Evolutionary conservation across 2,797 vertebrate genomes (phyloP).

Genomic region (Clarias pachynema): DNA sequence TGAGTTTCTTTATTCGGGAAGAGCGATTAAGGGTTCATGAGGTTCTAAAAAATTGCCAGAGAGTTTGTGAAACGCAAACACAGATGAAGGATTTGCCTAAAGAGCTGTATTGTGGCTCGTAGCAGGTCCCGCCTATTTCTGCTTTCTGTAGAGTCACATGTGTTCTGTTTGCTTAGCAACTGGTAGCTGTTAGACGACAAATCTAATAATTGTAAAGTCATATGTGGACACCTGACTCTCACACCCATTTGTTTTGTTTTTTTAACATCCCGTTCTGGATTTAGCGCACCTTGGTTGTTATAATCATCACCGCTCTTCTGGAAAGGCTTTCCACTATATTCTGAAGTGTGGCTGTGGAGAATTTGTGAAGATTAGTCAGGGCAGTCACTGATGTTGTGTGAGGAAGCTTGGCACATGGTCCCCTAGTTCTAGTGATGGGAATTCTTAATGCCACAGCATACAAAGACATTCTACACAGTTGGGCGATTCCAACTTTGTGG

Average conservation of each 20-base stretch:
- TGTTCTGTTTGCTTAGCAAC: neutral
- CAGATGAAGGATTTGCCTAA: neutral
- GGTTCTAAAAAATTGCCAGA: neutral
- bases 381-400: too few species aligned
- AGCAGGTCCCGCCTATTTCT: neutral
- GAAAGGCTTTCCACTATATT: neutral
- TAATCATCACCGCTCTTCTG: neutral
- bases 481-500: neutral
- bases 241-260: neutral
- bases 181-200: neutral
- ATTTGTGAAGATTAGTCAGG: neutral
- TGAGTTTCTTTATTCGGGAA: neutral
- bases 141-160: neutral
- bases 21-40: neutral
- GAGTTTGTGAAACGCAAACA: neutral
- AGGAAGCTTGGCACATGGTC: neutral
- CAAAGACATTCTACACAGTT: neutral
- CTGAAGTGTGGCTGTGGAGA: neutral
- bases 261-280: neutral
- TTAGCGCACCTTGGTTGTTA: neutral
- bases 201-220: neutral
- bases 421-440: neutral
- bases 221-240: neutral
- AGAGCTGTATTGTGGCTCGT: neutral
- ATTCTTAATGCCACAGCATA: neutral